These are phyloP conservation scores for Lepilemur ruficaudatus DNA, from an alignment of 2,797 vertebrate genomes.

Conservation along the genomic window DNA sequence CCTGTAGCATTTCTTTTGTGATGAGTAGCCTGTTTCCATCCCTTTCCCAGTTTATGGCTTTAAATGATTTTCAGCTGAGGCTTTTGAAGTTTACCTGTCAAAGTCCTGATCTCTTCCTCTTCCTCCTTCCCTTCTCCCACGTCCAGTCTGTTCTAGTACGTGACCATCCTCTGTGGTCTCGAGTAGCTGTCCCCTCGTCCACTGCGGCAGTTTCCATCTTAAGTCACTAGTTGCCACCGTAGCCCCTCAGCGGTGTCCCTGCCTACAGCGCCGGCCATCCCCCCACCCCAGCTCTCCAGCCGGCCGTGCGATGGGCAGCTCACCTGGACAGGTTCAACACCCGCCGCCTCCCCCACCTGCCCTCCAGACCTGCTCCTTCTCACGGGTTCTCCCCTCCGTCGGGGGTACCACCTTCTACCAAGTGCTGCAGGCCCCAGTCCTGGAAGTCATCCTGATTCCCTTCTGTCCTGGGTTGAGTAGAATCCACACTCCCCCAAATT, in stretches of 20 bases:
- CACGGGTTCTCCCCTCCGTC: neutral
- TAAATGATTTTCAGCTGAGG: neutral
- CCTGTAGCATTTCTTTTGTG: neutral
- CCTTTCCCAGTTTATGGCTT: neutral
- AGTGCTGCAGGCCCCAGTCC: neutral
- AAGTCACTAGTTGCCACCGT: no score
- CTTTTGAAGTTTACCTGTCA: neutral
- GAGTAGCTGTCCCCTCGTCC: neutral
- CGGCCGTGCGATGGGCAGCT: neutral
- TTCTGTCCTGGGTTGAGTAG: neutral
- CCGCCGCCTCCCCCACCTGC: no score
- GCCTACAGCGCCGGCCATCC: neutral
- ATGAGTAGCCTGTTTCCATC: neutral
- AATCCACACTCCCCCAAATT: neutral
- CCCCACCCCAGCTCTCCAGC: neutral
- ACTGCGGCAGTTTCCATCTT: neutral
- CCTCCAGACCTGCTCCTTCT: neutral
- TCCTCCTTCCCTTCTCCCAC: neutral
- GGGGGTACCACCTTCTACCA: no score
- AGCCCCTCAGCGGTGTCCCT: neutral
- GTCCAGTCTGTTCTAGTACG: no score
- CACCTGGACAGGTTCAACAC: rapidly evolving
- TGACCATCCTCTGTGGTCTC: neutral
- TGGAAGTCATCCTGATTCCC: neutral
- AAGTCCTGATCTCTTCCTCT: neutral